Percentiles rank a stretch among this genome's conserved stretches.
These are phyloP conservation scores for Oncorhynchus keta DNA, from an alignment of 2,113 vertebrate genomes.

Conservation along the genomic window DNA sequence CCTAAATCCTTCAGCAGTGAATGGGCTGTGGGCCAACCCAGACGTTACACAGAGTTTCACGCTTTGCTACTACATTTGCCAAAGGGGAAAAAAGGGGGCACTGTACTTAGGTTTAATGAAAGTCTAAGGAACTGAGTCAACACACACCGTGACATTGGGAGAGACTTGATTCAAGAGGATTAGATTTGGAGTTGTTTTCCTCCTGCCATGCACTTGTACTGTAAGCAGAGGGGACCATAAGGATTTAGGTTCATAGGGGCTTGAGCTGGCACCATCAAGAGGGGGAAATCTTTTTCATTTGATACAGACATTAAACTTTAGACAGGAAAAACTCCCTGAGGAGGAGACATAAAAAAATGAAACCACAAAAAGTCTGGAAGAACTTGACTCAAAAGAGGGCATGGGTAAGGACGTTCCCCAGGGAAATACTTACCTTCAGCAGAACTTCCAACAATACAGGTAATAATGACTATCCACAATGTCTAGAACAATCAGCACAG, in stretches of 20 bases:
- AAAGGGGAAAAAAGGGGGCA: constrained; percentile 16
- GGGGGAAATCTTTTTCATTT: constrained; percentile 28
- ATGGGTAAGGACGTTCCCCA: constrained; percentile 30
- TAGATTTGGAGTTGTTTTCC: constrained; percentile 57
- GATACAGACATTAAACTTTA: constrained; percentile 51
- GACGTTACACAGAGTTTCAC: constrained; percentile 50
- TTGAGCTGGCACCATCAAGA: constrained; percentile 21
- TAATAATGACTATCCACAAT: neutral
- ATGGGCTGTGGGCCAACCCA: constrained; percentile 35
- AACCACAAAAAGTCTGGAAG: constrained; percentile 58
- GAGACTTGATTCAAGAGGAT: constrained; percentile 61
- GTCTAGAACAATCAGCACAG: neutral
- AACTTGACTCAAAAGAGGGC: constrained; percentile 38
- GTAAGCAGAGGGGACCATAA: constrained; percentile 41
- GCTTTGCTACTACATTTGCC: constrained; percentile 40
- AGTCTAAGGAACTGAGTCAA: constrained; percentile 48
- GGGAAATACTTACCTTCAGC: no score
- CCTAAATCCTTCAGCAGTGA: constrained; percentile 45
- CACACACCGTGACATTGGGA: constrained; percentile 44
- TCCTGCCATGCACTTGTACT: constrained; percentile 26
- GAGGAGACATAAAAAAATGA: constrained; percentile 49
- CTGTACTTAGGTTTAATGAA: constrained; percentile 9
- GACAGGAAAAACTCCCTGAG: constrained; percentile 57
- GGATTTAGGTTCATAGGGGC: constrained; percentile 27
- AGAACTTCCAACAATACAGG: no score